These are phyloP conservation scores for Phycodurus eques DNA, from an alignment of 2,113 vertebrate genomes.

Conservation along the genomic window DNA sequence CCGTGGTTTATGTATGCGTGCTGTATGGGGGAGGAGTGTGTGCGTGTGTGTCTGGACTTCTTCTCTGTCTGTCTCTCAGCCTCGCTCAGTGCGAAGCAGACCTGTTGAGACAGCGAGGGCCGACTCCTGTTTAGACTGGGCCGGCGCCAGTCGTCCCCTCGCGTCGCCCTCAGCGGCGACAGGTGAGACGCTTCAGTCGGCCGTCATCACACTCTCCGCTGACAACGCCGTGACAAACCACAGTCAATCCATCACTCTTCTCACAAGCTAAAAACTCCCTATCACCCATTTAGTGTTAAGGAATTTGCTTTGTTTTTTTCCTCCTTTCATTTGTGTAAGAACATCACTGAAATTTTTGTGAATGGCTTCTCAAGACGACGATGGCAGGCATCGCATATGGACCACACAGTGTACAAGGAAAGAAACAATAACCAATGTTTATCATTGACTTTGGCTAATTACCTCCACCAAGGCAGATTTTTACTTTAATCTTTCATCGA, in stretches of 20 bases:
- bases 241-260: constrained; percentile 59
- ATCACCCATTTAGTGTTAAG: constrained; percentile 18
- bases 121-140: constrained; percentile 72
- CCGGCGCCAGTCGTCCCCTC: constrained; percentile 65
- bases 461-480: background rate
- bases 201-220: constrained; percentile 61
- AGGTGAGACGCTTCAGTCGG: constrained; percentile 69
- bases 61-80: constrained; percentile 12
- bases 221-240: constrained; percentile 44
- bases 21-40: background rate
- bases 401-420: background rate
- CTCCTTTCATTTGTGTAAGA: background rate
- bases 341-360: background rate
- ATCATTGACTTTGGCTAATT: background rate
- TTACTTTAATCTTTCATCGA: background rate
- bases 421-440: background rate
- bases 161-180: constrained; percentile 52
- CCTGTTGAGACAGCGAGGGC: constrained; percentile 62
- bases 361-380: background rate
- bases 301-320: constrained; percentile 11
- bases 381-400: background rate
- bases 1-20: constrained; percentile 1
- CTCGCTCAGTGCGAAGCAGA: constrained; percentile 45
- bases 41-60: constrained; percentile 16
- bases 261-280: constrained; percentile 18